These are phyloP conservation scores for Pogonocichla stellata DNA, from an alignment of 2,113 vertebrate species.

Conservation along the genomic window DNA sequence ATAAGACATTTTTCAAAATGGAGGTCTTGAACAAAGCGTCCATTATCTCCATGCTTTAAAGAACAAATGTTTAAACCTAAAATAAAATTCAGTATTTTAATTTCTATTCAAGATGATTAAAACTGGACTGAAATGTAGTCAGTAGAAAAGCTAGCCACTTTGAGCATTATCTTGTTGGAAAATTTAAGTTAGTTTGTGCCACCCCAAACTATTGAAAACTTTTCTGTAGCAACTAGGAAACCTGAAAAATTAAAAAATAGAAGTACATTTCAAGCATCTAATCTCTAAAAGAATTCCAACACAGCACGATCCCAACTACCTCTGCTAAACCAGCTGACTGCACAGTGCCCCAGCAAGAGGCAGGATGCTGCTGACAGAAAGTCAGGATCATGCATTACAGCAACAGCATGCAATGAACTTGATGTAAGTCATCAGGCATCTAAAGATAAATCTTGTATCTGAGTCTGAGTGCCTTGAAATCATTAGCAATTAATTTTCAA, in stretches of 20 bases:
- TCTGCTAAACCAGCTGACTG: neutral
- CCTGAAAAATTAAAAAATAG: neutral
- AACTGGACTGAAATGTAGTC: neutral
- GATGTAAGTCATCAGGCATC: neutral
- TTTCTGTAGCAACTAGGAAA: neutral
- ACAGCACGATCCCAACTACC: neutral
- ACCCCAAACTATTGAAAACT: neutral
- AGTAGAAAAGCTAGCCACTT: neutral
- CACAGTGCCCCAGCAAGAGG: neutral
- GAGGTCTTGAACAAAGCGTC: neutral
- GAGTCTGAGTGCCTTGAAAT: neutral
- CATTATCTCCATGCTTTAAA: neutral
- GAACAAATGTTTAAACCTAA: neutral
- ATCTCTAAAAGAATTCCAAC: neutral
- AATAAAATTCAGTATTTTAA: neutral
- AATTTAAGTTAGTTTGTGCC: neutral
- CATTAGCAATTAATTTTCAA: neutral
- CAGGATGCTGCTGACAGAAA: neutral
- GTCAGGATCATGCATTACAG: neutral
- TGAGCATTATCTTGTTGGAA: neutral
- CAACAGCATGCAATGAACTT: neutral
- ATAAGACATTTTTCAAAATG: neutral
- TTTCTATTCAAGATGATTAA: neutral
- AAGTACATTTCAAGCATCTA: neutral
- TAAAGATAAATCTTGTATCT: neutral